These are phyloP conservation scores for Aspiorhynchus laticeps DNA, from an alignment of 2,113 vertebrate species.

Conservation along the genomic window DNA sequence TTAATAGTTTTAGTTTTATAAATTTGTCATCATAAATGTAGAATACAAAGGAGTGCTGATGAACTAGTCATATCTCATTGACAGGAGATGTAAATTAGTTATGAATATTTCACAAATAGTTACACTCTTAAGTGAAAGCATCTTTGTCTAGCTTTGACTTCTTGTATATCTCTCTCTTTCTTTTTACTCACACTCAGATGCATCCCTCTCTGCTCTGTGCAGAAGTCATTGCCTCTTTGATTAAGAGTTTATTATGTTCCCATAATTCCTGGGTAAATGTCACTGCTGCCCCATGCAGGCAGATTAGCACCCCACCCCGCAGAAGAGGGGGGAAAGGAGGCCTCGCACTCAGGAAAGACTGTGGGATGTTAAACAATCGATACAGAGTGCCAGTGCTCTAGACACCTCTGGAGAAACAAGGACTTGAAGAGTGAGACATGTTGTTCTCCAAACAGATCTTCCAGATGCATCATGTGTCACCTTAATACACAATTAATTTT, in stretches of 20 bases:
- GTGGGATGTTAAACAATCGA: conserved; percentile 52
- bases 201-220: conserved; percentile 6
- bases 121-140: background rate
- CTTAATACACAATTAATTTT: background rate
- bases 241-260: conserved; percentile 54
- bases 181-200: conserved; percentile 1
- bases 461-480: background rate
- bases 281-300: conserved; percentile 53
- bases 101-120: conserved; percentile 1
- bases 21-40: background rate
- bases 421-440: background rate
- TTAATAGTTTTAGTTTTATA: too few relatives aligned
- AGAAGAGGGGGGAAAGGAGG: conserved; percentile 39
- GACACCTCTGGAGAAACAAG: background rate
- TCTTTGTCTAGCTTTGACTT: background rate
- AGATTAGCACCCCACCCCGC: conserved; percentile 42
- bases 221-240: conserved; percentile 52
- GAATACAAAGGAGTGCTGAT: background rate
- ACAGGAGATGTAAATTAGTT: background rate
- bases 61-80: background rate
- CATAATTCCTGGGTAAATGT: conserved; percentile 62
- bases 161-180: background rate
- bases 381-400: conserved; percentile 14
- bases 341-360: conserved; percentile 24
- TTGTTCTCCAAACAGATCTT: conserved; percentile 12